Base-by-base conservation (phyloP, 2,113 vertebrate genomes). In the Monarcha castaneiventris region DNA sequence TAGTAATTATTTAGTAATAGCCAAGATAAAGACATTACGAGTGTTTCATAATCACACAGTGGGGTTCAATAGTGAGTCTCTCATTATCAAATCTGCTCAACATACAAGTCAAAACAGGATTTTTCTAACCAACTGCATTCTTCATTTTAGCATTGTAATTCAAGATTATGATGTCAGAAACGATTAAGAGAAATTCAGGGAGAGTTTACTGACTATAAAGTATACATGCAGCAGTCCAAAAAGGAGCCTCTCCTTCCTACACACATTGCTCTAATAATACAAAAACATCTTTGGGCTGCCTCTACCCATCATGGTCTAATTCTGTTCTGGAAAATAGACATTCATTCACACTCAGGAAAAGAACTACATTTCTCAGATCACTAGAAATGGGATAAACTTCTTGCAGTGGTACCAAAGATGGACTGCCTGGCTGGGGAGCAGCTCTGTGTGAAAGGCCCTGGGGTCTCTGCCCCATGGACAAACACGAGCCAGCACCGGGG, bases 1-100 rank as follows among this genome's bases (percentile, higher is more conserved):
- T 56, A 69, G 76, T 64, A 89, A 95, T 96, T 95, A 92, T 79
- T 91, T 84, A 79, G 76, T 84, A 88, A 95, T 87, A 96, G 78
- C 68, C 77, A 91, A 82, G 91, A 90, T 74, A 74, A 87, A 88
- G 85, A 82, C 62, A 84, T 90, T 59, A 93, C 56, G 66, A 90
- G 10, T 69, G 27, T 41, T 69, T 90, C 84, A 95, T 73, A 95
- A 93, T 73, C 86, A 93, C 78, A 73, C 41, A 64, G 64, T 64
- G 23, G 49, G 59, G 49, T 72, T 93, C 66, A 87, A 2, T 0
- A 84, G 49, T 51, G 77, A 82, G 87, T 75, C 72, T 88, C 64
- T 84, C 76, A 72, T 97, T 94, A 95, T 75, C 86, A 92, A 81
- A 93, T 75, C 83, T 92, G 41, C 41, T 89, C 88, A 89, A 86